These are phyloP conservation scores for Spongia lamella DNA, from an alignment of 37 sponge, comb jelly and placozoan species.

Conservation along the genomic window DNA sequence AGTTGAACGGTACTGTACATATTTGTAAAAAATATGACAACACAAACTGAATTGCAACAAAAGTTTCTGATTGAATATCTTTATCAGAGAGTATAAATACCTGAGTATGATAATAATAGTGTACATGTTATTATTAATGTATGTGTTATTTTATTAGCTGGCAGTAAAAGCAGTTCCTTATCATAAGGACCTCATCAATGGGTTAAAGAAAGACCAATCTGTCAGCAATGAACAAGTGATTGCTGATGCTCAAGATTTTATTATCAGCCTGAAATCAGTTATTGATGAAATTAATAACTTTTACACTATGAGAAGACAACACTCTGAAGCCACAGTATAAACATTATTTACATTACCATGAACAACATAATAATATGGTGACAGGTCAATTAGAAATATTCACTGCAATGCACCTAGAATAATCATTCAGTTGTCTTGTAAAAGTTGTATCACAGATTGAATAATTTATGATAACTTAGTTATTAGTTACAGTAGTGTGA, in stretches of 20 bases:
- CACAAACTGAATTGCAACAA: too few species aligned
- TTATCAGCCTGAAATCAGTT: slow-evolving; percentile 28
- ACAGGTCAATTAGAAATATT: too few species aligned
- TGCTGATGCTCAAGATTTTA: slow-evolving; percentile 37
- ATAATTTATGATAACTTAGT: neutral
- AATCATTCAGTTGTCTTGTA: neutral
- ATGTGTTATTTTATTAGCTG: slow-evolving; percentile 34
- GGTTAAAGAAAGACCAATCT: slow-evolving; percentile 51
- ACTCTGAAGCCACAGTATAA: slow-evolving; percentile 60
- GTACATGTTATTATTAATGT: neutral
- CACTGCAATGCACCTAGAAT: neutral
- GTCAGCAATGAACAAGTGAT: slow-evolving; percentile 47
- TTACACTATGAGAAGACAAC: slow-evolving; percentile 56
- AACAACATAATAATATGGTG: too few species aligned
- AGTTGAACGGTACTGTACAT: too few species aligned
- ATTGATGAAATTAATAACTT: slow-evolving; percentile 69
- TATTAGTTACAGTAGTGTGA: neutral
- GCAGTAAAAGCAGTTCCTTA: slow-evolving; percentile 78
- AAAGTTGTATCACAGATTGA: neutral
- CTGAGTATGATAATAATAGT: too few species aligned
- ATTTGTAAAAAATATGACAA: too few species aligned
- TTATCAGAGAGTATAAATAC: too few species aligned
- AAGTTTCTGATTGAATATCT: too few species aligned
- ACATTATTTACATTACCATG: too few species aligned
- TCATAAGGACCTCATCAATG: slow-evolving; percentile 48